Evolutionary conservation across 2,113 vertebrate genomes (phyloP).

Genomic region (Monopterus albus): DNA sequence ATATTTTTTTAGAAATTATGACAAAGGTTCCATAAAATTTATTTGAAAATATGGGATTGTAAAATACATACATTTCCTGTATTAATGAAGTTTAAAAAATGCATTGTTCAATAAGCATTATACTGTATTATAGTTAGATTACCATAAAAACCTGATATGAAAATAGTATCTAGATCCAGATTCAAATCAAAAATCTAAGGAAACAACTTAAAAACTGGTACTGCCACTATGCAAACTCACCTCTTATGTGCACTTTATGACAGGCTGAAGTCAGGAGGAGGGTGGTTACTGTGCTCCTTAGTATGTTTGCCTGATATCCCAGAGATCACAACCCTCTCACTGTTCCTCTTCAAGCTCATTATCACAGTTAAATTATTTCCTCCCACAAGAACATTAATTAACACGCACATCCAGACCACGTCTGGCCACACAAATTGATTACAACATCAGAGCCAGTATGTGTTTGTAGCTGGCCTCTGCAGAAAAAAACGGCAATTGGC

Average conservation of each 20-base stretch:
- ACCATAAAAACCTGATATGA: no score
- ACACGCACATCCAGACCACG: constrained; percentile 81
- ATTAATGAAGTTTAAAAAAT: no score
- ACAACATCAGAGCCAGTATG: constrained; percentile 74
- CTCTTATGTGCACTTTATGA: neutral
- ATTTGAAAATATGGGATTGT: no score
- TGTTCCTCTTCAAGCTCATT: constrained; percentile 81
- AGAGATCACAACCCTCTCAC: constrained; percentile 71
- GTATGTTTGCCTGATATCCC: constrained; percentile 49
- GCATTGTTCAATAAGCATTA: no score
- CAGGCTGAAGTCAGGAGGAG: constrained; percentile 3
- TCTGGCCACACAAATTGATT: constrained; percentile 83
- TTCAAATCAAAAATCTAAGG: no score
- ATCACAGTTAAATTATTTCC: constrained; percentile 83
- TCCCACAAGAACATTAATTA: constrained; percentile 84
- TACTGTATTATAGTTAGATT: no score
- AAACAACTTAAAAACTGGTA: neutral
- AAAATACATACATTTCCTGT: no score
- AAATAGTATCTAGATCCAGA: no score
- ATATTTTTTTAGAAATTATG: no score
- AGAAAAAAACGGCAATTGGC: constrained; percentile 63
- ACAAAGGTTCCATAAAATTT: no score
- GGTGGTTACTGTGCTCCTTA: constrained; percentile 14
- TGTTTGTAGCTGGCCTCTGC: constrained; percentile 49
- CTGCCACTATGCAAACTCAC: neutral